Evolutionary conservation across 2,888 invertebrate genomes (phyloP).

Genomic region (Drepana falcataria): DNA sequence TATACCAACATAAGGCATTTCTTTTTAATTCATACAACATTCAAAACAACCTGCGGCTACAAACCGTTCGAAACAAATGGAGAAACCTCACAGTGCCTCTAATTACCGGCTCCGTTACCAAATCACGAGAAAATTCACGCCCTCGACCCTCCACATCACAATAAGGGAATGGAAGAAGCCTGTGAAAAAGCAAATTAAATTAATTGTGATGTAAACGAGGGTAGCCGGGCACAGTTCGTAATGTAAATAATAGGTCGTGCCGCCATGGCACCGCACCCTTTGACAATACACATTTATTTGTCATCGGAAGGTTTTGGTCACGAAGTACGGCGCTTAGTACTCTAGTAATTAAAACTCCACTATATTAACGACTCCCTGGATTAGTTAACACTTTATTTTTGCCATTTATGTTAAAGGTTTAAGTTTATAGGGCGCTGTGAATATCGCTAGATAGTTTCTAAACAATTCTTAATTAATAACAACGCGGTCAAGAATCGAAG

Average conservation of each 20-base stretch:
- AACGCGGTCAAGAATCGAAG: conserved; percentile 40
- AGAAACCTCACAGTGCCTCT: conserved; percentile 70
- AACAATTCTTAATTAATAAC: conserved; percentile 25
- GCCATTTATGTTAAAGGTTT: not conserved
- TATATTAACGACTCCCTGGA: not conserved
- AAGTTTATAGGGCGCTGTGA: conserved; percentile 5
- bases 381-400: not conserved
- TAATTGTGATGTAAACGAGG: conserved; percentile 76
- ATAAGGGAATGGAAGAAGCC: conserved; percentile 72
- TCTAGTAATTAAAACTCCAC: conserved; percentile 7
- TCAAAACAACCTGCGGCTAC: conserved; percentile 52
- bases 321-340: conserved; percentile 13
- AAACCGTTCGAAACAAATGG: conserved; percentile 70
- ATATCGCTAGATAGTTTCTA: conserved; percentile 3
- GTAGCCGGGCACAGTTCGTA: conserved; percentile 53
- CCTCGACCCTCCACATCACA: conserved; percentile 65
- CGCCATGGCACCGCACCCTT: conserved; percentile 50
- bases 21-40: conserved; percentile 35
- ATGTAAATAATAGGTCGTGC: conserved; percentile 66
- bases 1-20: no score
- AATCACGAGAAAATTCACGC: conserved; percentile 75
- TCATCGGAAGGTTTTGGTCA: conserved; percentile 10
- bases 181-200: conserved; percentile 77
- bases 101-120: conserved; percentile 71
- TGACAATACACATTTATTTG: conserved; percentile 49